Conservation (phyloP, 2,888 invertebrate genomes). For the Priocnemis perturbator region DNA sequence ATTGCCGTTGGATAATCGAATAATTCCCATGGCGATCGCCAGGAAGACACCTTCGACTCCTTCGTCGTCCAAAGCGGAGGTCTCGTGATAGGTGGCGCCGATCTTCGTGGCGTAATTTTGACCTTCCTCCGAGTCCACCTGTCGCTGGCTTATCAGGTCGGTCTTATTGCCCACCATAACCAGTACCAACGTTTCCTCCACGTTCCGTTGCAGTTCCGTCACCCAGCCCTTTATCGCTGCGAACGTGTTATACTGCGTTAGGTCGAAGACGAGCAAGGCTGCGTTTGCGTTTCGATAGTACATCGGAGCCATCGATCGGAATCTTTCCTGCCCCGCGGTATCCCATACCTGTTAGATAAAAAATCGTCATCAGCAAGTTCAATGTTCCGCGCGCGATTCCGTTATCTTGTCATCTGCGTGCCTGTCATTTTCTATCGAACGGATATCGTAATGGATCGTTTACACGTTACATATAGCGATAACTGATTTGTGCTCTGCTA, state of each 20-base stretch:
- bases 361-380: constrained; percentile 7
- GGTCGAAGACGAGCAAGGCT: constrained; percentile 91
- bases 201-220: constrained; percentile 85
- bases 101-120: constrained; percentile 86
- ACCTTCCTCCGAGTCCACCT: constrained; percentile 83
- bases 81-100: constrained; percentile 90
- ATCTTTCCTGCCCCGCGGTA: constrained; percentile 92
- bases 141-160: constrained; percentile 82
- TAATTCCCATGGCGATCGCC: constrained; percentile 80
- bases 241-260: constrained; percentile 86
- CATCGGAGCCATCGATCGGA: constrained; percentile 95
- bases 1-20: constrained; percentile 76
- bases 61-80: constrained; percentile 87
- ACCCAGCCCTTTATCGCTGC: constrained; percentile 91
- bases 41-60: constrained; percentile 86
- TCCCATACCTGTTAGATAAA: constrained; percentile 86
- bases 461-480: too few relatives aligned
- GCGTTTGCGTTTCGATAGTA: constrained; percentile 95
- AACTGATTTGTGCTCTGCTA: too few relatives aligned
- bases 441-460: too few relatives aligned
- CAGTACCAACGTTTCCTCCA: constrained; percentile 86
- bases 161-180: constrained; percentile 91
- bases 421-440: too few relatives aligned
- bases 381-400: too few relatives aligned
- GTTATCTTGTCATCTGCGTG: too few relatives aligned